These are phyloP conservation scores for Holothuria glaberrima DNA, from an alignment of 35 echinoderm and acorn worm genomes.

Conservation along the genomic window DNA sequence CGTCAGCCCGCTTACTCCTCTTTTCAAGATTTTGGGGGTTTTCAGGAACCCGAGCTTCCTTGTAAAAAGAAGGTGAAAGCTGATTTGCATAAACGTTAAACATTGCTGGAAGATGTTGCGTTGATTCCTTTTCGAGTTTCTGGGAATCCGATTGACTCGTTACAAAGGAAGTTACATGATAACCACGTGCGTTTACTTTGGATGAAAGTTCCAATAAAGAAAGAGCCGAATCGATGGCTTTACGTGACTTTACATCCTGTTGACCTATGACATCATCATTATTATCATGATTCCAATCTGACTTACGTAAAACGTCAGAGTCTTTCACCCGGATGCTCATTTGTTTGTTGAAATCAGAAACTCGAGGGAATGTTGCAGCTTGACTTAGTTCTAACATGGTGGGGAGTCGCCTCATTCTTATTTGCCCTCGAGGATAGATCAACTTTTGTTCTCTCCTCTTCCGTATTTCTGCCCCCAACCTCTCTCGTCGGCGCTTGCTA, in stretches of 20 bases:
- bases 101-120: slow-evolving; percentile 18
- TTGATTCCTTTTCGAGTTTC: neutral
- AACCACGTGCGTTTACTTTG: slow-evolving; percentile 44
- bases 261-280: neutral
- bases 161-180: slow-evolving; percentile 62
- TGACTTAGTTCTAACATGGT: slow-evolving; percentile 8
- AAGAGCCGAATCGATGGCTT: slow-evolving; percentile 56
- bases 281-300: neutral
- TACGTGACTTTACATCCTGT: neutral
- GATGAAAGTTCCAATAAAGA: slow-evolving; percentile 69
- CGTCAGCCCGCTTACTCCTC: neutral
- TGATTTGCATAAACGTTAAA: slow-evolving; percentile 68
- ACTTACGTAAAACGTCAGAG: neutral
- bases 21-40: slow-evolving; percentile 22
- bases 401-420: slow-evolving; percentile 18
- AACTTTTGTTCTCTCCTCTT: slow-evolving; percentile 49
- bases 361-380: neutral
- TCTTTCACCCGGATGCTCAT: neutral
- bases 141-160: slow-evolving; percentile 31
- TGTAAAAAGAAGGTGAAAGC: slow-evolving; percentile 57
- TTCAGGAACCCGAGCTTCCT: slow-evolving; percentile 52
- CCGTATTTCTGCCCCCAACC: slow-evolving; percentile 4
- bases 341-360: too few species aligned
- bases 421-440: slow-evolving; percentile 59
- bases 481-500: slow-evolving; percentile 15